Evolutionary conservation across 2,797 vertebrate species (phyloP), one percentile per base, ranked within the genome.

Genomic region (Sphenodon punctatus): DNA sequence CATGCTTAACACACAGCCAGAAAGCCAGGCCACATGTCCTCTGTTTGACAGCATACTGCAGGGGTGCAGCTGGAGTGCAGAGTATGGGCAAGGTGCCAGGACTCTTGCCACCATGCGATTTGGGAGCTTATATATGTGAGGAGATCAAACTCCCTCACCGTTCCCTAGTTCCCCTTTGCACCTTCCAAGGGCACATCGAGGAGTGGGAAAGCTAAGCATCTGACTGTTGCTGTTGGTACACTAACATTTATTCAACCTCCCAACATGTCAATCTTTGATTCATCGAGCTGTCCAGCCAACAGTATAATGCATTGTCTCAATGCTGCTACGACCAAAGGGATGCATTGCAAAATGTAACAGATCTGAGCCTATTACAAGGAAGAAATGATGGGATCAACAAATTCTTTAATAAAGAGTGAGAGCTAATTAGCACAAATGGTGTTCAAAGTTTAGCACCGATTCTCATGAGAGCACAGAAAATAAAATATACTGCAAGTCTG

Each of bases 211-310:
- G n/a, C n/a, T n/a, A n/a, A 2, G 30, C 32, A 60, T 60, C 70
- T 75, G 72, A 20, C 63, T 15, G 34, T 34, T 19, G 30, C 63
- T 75, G 58, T 20, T 88, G 88, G 67, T 38, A 58, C 4, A 30
- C 55, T 55, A 55, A 30, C 55, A 56, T 32, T 11, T 32, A 36
- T 32, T 36, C 30, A 8, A 30, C 11, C 20, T 58, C 55, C 36
- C 71, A 55, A 72, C 7, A 7, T 8, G 23, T 56, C 42, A 79
- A 71, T 79, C 75, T 56, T 83, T 59, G 81, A 55, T 87, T 59
- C 45, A 69, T 14, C 20, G 55, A 43, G 4, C 34, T 65, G 38
- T 13, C 32, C 11, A 67, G 51, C 25, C 32, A 55, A 11, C 19
- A 73, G 25, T 53, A 80, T 27, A 41, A 27, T 27, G 71, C 19